These are phyloP conservation scores for Karalla daura DNA, from an alignment of 2,797 vertebrate genomes.

Conservation along the genomic window DNA sequence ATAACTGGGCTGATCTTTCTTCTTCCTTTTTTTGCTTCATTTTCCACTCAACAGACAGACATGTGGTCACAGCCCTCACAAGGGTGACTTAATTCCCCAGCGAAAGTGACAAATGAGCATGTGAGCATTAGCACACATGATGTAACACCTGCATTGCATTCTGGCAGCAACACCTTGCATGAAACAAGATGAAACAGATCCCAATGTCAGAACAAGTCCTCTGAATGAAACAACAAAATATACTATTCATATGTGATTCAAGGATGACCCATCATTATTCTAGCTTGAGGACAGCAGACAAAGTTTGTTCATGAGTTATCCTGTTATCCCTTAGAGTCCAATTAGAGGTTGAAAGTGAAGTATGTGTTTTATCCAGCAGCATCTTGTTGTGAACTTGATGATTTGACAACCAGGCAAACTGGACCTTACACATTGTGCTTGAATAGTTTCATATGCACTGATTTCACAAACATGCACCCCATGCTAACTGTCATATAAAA, in stretches of 20 bases:
- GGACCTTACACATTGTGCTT: constrained; percentile 49
- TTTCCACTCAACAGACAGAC: constrained; percentile 51
- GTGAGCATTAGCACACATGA: constrained; percentile 56
- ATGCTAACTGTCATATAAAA: constrained; percentile 22
- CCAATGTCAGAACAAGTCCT: neutral
- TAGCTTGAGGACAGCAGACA: neutral
- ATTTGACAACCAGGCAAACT: constrained; percentile 50
- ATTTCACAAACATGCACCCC: constrained; percentile 36
- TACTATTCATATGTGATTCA: accelerated
- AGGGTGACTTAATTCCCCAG: constrained; percentile 52
- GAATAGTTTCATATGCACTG: constrained; percentile 21
- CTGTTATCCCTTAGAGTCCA: constrained; percentile 21
- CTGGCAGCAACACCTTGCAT: constrained; percentile 12
- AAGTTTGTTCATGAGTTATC: constrained; percentile 35
- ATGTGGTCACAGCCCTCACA: constrained; percentile 34
- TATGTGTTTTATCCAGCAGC: constrained; percentile 30
- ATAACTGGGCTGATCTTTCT: constrained; percentile 37
- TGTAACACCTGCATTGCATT: constrained; percentile 58
- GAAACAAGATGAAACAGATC: constrained; percentile 20
- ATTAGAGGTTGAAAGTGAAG: constrained; percentile 39
- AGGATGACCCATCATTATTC: neutral
- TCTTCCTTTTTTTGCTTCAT: neutral
- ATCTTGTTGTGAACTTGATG: constrained; percentile 30
- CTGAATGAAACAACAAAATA: neutral
- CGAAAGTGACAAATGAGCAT: constrained; percentile 59